Conservation (phyloP, 2,797 vertebrate species). For the Semaprochilodus insignis region DNA sequence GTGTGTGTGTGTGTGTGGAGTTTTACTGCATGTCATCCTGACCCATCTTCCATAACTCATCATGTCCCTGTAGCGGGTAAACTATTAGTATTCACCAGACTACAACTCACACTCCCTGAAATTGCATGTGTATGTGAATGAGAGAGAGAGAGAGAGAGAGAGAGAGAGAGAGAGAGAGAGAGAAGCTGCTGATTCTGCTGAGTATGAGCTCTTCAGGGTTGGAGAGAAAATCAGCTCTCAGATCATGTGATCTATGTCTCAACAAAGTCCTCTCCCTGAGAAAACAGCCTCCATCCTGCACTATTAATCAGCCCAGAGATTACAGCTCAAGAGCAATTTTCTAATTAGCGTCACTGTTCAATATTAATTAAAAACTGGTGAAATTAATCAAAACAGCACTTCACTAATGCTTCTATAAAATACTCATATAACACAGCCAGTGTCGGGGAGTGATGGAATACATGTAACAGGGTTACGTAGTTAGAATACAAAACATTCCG, state of each 20-base stretch:
- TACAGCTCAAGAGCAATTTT: conserved; percentile 51
- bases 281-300: conserved; percentile 14
- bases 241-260: conserved; percentile 58
- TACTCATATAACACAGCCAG: neutral
- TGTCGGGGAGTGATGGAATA: no score
- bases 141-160: neutral
- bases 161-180: neutral
- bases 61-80: neutral
- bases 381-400: conserved; percentile 42
- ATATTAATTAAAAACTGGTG: conserved; percentile 50
- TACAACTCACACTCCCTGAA: neutral
- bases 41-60: conserved; percentile 6
- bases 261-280: conserved; percentile 55
- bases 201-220: conserved; percentile 59
- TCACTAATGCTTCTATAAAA: conserved; percentile 22
- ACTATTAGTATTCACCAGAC: neutral
- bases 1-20: no score
- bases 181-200: conserved; percentile 60
- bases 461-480: no score
- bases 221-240: conserved; percentile 56
- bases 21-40: neutral
- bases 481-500: no score
- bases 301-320: conserved; percentile 46
- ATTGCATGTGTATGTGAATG: conserved; percentile 1
- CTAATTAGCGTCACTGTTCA: conserved; percentile 33